phyloP scores from a whole-genome alignment of 2,797 vertebrate species.

The Amphiprion clarkii region DNA sequence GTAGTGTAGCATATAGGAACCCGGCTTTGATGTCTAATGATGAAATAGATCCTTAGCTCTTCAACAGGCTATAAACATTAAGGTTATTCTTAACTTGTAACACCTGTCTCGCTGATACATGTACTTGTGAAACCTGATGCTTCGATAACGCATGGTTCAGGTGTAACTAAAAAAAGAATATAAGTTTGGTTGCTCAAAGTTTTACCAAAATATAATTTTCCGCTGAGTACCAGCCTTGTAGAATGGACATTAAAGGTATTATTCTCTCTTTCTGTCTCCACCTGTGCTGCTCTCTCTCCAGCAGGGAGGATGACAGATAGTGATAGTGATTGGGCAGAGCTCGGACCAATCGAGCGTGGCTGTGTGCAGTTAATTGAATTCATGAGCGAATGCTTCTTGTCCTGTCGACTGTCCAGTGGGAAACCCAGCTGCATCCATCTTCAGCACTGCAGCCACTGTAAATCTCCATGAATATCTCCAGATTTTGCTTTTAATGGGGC shows the following conservation, averaged over 20 bases:
- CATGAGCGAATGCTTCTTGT: constrained; percentile 80
- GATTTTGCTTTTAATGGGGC: constrained; percentile 36
- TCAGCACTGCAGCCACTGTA: constrained; percentile 56
- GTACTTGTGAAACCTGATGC: too few relatives aligned
- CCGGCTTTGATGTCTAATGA: too few relatives aligned
- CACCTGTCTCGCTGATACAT: too few relatives aligned
- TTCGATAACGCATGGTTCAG: too few relatives aligned
- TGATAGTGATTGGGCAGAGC: constrained; percentile 73
- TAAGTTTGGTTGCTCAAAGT: neutral
- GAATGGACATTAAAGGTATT: constrained; percentile 23
- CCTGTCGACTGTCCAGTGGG: constrained; percentile 75
- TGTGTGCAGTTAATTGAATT: constrained; percentile 84
- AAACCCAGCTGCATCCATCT: constrained; percentile 72
- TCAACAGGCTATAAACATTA: too few relatives aligned
- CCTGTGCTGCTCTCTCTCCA: constrained; percentile 26
- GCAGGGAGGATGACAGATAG: constrained; percentile 77
- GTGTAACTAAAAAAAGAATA: too few relatives aligned
- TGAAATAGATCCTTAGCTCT: too few relatives aligned
- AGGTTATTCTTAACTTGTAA: too few relatives aligned
- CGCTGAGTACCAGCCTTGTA: neutral
- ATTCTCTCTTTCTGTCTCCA: constrained; percentile 24
- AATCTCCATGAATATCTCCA: constrained; percentile 66
- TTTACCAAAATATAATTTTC: neutral
- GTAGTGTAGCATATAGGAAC: too few relatives aligned
- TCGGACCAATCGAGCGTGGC: constrained; percentile 79